Conservation (phyloP, 2,113 vertebrate species). For the Malurus elegans region DNA sequence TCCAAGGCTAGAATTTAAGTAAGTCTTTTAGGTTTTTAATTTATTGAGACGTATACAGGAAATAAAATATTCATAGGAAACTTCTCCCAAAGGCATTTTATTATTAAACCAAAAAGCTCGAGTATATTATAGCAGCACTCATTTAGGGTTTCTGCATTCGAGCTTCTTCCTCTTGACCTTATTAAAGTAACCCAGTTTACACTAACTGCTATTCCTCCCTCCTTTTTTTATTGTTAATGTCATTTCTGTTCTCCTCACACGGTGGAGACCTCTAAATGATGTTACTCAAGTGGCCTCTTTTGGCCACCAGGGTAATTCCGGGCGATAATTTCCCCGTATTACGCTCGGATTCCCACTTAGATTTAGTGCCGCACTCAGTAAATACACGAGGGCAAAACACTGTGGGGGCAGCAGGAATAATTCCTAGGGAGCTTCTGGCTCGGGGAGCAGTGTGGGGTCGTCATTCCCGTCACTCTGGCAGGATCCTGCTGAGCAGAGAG, state of each 20-base stretch:
- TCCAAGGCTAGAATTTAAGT: conserved; percentile 29
- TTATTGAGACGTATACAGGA: conserved; percentile 42
- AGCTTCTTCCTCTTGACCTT: conserved; percentile 43
- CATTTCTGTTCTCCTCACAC: conserved; percentile 13
- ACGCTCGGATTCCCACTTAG: conserved; percentile 29
- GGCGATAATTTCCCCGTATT: conserved; percentile 45
- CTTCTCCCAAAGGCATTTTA: conserved; percentile 49
- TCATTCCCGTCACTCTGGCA: conserved; percentile 74
- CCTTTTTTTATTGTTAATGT: conserved; percentile 53
- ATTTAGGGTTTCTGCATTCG: conserved; percentile 14
- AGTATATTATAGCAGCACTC: conserved; percentile 29
- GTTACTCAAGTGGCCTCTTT: conserved; percentile 42
- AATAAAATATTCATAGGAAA: conserved; percentile 60
- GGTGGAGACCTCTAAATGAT: conserved; percentile 40
- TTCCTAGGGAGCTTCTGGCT: conserved; percentile 68
- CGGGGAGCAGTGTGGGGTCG: conserved; percentile 69
- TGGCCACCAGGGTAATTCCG: conserved; percentile 54
- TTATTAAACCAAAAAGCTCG: conserved; percentile 46
- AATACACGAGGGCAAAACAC: background rate
- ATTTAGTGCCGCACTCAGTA: conserved; percentile 41
- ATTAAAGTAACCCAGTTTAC: conserved; percentile 62
- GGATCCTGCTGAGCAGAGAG: conserved; percentile 71
- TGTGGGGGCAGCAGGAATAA: background rate
- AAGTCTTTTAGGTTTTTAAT: conserved; percentile 30
- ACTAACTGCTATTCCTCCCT: conserved; percentile 41